Evolutionary conservation across 2,797 vertebrate genomes (phyloP).

Genomic region (Artibeus lituratus): DNA sequence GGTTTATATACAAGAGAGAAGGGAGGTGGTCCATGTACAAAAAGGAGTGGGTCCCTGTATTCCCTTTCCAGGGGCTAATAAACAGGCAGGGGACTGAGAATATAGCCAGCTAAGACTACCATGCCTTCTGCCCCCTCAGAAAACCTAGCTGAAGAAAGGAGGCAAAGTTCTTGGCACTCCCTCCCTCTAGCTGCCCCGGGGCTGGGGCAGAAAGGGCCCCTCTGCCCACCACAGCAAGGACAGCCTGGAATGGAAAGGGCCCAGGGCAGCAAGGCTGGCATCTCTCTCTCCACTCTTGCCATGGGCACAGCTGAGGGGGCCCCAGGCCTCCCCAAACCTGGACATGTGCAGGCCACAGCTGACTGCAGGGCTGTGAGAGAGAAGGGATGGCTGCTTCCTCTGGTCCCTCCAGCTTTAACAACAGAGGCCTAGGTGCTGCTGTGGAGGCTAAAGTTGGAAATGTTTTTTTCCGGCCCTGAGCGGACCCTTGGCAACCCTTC

Average conservation of each 20-base stretch:
- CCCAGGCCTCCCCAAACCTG: not conserved
- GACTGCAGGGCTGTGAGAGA: not conserved
- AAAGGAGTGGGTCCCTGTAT: not conserved
- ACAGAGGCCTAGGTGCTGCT: not conserved
- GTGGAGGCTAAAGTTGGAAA: not conserved
- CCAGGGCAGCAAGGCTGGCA: not conserved
- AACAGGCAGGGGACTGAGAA: slow-evolving; percentile 10
- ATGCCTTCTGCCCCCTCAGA: not conserved
- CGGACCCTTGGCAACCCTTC: slow-evolving; percentile 1
- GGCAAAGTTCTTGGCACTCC: not conserved
- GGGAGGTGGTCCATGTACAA: slow-evolving; percentile 69
- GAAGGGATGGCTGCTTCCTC: not conserved
- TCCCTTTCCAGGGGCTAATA: slow-evolving; percentile 33
- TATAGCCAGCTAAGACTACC: not conserved
- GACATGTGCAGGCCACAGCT: not conserved
- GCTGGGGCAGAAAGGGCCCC: not conserved
- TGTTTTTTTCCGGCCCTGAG: not conserved
- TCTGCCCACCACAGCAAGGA: not conserved
- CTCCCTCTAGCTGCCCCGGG: not conserved
- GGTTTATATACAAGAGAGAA: slow-evolving; percentile 67
- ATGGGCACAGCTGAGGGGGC: not conserved
- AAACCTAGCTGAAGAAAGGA: not conserved
- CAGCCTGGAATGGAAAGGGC: not conserved
- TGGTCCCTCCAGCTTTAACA: not conserved
- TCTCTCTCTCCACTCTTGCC: not conserved